Base-by-base conservation (phyloP, 2,797 vertebrate genomes). In the Discoglossus pictus region DNA sequence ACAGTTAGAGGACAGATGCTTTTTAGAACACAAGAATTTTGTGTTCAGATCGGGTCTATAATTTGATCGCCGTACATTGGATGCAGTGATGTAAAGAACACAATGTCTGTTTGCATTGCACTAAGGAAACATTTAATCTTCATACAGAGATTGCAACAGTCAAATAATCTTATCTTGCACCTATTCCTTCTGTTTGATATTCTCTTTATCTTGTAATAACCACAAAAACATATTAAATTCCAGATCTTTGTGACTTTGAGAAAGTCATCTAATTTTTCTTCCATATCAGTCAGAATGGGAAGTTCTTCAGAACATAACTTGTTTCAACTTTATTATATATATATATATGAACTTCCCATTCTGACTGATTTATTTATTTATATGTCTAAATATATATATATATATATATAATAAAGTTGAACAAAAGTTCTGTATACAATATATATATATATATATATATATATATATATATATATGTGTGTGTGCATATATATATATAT, bases 1-100 rank as follows among this genome's bases (percentile, higher is more conserved):
- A 52, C 36, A 60, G 55, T 51, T 60, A 27, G 36, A 68, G 55
- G 65, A 68, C 38, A 60, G 55, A 55, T 68, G 46, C 38, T 68
- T 68, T 61, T 18, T 18, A 36, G 17, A 60, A 60, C 46, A 51
- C 54, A 21, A 42, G 10, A 31, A 27, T 42, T 23, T 44, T 11
- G 4, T 13, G 17, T 60, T 43, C 36, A 42, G 36, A 13, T 15
- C 42, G 17, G 11, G 23, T 52, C 52, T 36, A 11, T 36, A 16
- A 44, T 52, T 52, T 68, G 55, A 68, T 66, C 34, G 43, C 39
- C 34, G 13, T 50, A 51, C 23, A 17, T 21, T 21, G 12, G 35
- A 12, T 15, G 24, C 48, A 34, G 17, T 4, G 16, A 31, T 34
- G 18, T 17, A 27, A 2, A 44, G 31, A 25, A 59, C 18, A 17